phyloP scores from a whole-genome alignment of 2,888 invertebrate species.

The Acronicta leporina region DNA sequence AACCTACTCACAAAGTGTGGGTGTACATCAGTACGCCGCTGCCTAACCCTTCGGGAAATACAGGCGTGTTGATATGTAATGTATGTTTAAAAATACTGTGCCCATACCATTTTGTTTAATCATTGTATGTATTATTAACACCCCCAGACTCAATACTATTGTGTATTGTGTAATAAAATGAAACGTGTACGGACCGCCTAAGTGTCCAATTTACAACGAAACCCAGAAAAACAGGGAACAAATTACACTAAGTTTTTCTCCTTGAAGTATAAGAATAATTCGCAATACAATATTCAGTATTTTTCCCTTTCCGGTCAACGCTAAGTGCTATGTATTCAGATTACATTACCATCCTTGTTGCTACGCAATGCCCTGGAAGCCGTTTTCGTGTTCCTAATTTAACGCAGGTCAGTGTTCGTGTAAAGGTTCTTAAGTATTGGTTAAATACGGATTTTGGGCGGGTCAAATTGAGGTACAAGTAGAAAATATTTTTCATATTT shows the following conservation, averaged over 20 bases:
- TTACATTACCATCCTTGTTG: constrained; percentile 45
- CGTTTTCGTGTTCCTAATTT: constrained; percentile 43
- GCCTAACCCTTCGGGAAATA: no score
- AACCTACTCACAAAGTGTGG: no score
- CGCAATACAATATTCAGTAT: constrained; percentile 52
- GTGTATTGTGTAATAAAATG: no score
- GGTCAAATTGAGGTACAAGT: no score
- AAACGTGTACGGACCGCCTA: constrained; percentile 9
- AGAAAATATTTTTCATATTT: no score
- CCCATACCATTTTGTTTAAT: no score
- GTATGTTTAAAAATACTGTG: no score
- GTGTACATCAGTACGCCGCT: no score
- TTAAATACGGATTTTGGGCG: background rate
- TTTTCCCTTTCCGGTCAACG: constrained; percentile 25
- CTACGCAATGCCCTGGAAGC: constrained; percentile 17
- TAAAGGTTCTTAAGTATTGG: constrained; percentile 11
- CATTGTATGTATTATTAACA: no score
- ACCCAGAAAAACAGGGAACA: constrained; percentile 28
- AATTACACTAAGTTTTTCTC: constrained; percentile 41
- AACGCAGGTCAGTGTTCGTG: constrained; percentile 13
- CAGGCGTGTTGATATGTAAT: no score
- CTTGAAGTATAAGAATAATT: constrained; percentile 45
- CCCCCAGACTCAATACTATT: no score
- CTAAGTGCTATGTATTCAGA: constrained; percentile 52
- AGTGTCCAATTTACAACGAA: constrained; percentile 37